Conservation (phyloP, 2,113 vertebrate genomes). For the Monopterus albus region DNA sequence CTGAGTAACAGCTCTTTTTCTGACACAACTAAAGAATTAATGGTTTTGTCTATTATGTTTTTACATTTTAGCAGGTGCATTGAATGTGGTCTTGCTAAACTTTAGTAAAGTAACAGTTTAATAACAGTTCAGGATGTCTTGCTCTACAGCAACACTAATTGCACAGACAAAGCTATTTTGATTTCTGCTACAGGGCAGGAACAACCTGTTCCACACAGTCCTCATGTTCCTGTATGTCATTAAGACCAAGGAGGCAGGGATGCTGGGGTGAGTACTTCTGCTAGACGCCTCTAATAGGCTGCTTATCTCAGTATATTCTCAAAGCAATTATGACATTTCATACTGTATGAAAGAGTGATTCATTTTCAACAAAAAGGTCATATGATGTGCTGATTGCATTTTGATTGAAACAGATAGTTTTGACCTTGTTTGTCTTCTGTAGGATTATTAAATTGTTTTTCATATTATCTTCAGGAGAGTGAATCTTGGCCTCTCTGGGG, state of each 20-base stretch:
- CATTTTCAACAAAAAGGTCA: not conserved
- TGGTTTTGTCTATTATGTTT: no score
- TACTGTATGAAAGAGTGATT: constrained; percentile 16
- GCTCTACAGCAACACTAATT: not conserved
- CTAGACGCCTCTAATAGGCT: not conserved
- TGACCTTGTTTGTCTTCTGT: constrained; percentile 1
- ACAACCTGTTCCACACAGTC: constrained; percentile 97
- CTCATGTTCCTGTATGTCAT: constrained; percentile 98
- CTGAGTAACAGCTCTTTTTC: no score
- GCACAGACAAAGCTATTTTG: constrained; percentile 1
- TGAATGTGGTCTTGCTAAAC: no score
- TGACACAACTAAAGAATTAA: no score
- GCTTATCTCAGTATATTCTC: not conserved
- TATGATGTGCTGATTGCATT: not conserved
- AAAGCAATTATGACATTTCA: not conserved
- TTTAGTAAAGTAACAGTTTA: no score
- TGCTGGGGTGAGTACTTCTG: constrained; percentile 91
- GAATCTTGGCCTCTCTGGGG: constrained; percentile 93
- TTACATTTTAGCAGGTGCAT: no score
- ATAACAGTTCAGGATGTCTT: not conserved
- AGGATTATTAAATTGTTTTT: constrained; percentile 6
- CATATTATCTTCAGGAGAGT: constrained; percentile 84
- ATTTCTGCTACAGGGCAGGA: constrained; percentile 88
- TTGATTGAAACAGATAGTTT: constrained; percentile 2
- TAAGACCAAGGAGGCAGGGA: constrained; percentile 95